These are phyloP conservation scores for Ciconia maguari DNA, from an alignment of 2,113 vertebrate genomes.

Conservation along the genomic window DNA sequence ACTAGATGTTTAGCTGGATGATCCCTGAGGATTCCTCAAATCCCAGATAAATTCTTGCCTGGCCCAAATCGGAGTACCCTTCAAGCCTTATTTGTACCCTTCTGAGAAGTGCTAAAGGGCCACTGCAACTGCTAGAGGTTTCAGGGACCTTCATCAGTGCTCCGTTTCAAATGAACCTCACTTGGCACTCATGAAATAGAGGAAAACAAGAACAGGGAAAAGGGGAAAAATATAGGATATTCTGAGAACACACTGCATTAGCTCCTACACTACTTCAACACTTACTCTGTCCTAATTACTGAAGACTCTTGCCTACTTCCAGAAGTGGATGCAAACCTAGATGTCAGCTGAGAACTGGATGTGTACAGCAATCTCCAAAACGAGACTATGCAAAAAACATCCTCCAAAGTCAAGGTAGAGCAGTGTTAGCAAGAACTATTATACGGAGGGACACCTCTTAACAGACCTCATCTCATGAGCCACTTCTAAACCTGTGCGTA, in stretches of 20 bases:
- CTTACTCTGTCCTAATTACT: not conserved
- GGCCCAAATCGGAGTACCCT: not conserved
- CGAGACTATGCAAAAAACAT: not conserved
- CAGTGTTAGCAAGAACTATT: not conserved
- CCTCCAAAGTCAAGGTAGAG: not conserved
- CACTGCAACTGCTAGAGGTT: not conserved
- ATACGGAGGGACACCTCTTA: not conserved
- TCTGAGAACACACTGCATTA: not conserved
- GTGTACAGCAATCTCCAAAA: not conserved
- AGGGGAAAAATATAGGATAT: not conserved
- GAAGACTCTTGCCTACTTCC: not conserved
- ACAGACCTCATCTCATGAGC: not conserved
- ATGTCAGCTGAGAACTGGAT: not conserved
- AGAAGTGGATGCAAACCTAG: not conserved
- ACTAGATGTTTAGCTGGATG: not conserved
- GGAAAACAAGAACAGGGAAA: not conserved
- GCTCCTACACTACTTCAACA: not conserved
- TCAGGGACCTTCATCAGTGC: not conserved
- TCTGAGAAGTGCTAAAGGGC: not conserved
- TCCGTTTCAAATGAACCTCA: not conserved
- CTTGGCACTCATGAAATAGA: not conserved
- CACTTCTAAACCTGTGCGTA: not conserved
- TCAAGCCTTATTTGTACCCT: not conserved
- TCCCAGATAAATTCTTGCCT: not conserved
- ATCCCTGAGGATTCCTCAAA: not conserved